Percentiles rank a stretch among this genome's conserved stretches.
These are phyloP conservation scores for Macrotis lagotis DNA, from an alignment of 2,113 vertebrate species.

Conservation along the genomic window DNA sequence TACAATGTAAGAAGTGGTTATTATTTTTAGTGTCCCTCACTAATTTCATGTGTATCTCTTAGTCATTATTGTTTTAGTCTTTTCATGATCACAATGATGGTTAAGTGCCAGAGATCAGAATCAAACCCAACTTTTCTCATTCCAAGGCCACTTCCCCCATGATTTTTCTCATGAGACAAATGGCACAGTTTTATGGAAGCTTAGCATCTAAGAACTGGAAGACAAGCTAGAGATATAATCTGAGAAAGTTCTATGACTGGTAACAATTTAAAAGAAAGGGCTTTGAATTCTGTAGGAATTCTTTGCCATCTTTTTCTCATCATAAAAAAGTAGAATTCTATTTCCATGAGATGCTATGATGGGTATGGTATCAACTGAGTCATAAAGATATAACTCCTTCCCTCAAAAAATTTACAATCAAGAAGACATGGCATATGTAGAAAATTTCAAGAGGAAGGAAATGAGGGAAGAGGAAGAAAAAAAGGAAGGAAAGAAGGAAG, in stretches of 20 bases:
- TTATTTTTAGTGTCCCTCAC: neutral
- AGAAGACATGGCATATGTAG: neutral
- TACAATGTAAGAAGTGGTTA: neutral
- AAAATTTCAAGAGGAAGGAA: neutral
- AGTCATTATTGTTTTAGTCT: neutral
- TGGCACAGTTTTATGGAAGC: neutral
- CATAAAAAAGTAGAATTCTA: neutral
- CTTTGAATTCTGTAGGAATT: neutral
- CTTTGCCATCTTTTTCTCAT: neutral
- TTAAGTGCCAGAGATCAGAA: neutral
- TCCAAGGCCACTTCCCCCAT: neutral
- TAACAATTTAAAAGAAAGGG: neutral
- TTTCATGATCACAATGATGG: neutral
- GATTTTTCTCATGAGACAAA: neutral
- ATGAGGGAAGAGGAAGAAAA: no score
- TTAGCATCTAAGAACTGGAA: neutral
- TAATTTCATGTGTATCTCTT: neutral
- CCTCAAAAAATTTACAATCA: neutral
- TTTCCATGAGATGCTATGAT: neutral
- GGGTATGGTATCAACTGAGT: neutral
- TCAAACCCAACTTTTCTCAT: neutral
- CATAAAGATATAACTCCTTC: neutral
- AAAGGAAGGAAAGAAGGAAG: neutral
- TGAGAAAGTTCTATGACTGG: neutral
- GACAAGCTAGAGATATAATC: neutral